phyloP scores from a whole-genome alignment of 2,113 vertebrate genomes.

The Plotosus lineatus region DNA sequence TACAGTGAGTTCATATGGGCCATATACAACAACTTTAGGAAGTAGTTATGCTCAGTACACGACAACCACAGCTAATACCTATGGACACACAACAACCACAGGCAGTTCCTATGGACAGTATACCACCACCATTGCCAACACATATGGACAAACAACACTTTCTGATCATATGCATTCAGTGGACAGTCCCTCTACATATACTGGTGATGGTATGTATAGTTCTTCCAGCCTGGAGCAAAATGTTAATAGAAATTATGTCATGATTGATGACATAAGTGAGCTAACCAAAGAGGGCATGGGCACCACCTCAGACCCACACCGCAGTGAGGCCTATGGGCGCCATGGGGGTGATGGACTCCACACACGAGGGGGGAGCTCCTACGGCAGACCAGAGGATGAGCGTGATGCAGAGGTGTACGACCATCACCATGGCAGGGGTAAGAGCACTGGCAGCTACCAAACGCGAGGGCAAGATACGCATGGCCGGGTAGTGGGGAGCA shows the following conservation, averaged over 20 bases:
- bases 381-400: conserved; percentile 88
- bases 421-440: conserved; percentile 84
- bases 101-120: conserved; percentile 76
- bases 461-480: conserved; percentile 66
- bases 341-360: conserved; percentile 64
- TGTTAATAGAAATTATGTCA: conserved; percentile 94
- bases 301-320: conserved; percentile 80
- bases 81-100: conserved; percentile 74
- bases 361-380: conserved; percentile 80
- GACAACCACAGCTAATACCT: conserved; percentile 64
- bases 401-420: conserved; percentile 95
- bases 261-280: conserved; percentile 97
- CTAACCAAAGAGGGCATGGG: conserved; percentile 90
- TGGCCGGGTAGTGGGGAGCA: conserved; percentile 75
- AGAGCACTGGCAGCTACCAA: conserved; percentile 75
- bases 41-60: conserved; percentile 56
- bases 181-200: conserved; percentile 81
- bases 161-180: conserved; percentile 68
- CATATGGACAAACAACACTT: conserved; percentile 77
- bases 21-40: conserved; percentile 74
- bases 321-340: conserved; percentile 68
- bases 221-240: conserved; percentile 89
- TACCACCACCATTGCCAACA: conserved; percentile 69
- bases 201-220: conserved; percentile 85
- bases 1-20: conserved; percentile 76